These are phyloP conservation scores for Lampris incognitus DNA, from an alignment of 2,113 vertebrate genomes.

Conservation along the genomic window DNA sequence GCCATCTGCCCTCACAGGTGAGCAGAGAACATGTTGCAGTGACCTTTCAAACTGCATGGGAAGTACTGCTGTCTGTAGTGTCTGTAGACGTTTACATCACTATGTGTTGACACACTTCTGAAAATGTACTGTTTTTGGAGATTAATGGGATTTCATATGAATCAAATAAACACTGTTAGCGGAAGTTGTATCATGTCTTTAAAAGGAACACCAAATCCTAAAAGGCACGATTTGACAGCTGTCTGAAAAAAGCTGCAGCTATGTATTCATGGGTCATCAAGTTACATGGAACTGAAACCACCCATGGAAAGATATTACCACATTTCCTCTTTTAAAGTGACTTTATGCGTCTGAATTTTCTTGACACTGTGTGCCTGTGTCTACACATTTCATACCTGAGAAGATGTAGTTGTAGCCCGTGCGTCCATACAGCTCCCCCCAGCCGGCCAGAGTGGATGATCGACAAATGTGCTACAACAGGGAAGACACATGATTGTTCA, in stretches of 20 bases:
- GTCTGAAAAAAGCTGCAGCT: slow-evolving; percentile 7
- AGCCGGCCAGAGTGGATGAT: slow-evolving; percentile 95
- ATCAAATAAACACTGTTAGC: too few species aligned
- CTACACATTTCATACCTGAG: slow-evolving; percentile 85
- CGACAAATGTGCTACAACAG: slow-evolving; percentile 92
- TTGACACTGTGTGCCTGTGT: not conserved
- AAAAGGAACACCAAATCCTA: not conserved
- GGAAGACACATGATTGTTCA: not conserved
- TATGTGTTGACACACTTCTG: too few species aligned
- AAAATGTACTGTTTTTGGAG: too few species aligned
- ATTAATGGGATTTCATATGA: too few species aligned
- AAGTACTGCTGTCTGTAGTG: too few species aligned
- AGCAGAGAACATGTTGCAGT: too few species aligned
- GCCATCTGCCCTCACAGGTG: too few species aligned
- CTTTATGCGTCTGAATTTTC: not conserved
- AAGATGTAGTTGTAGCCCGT: slow-evolving; percentile 99
- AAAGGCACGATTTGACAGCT: slow-evolving; percentile 13
- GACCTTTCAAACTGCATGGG: too few species aligned
- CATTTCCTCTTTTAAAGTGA: slow-evolving; percentile 16
- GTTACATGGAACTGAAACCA: slow-evolving; percentile 25
- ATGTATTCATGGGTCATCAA: slow-evolving; percentile 16
- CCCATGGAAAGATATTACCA: slow-evolving; percentile 7
- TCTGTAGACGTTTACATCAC: too few species aligned
- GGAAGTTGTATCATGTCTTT: too few species aligned
- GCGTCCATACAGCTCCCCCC: slow-evolving; percentile 97